Evolutionary conservation across 1,140 invertebrate genomes (phyloP), one percentile per base, ranked within the genome.

Genomic region (Bombus consobrinus): DNA sequence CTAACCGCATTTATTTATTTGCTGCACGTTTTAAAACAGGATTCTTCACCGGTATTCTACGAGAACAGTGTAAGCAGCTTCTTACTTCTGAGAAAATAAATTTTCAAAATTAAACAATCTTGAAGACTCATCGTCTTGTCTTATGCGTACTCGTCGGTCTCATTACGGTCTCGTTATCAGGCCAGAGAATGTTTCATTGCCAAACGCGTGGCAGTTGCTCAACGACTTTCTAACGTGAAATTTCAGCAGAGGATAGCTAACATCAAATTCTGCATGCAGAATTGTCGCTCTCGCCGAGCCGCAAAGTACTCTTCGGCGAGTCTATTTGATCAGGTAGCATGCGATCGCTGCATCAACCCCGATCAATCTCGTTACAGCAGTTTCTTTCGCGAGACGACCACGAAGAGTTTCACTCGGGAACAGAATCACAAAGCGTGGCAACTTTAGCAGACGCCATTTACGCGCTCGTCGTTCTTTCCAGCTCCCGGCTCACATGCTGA

Each of bases 401-500:
- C 18, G 18, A 53, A 53, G 28, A 73, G 77, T 85, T 86, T 83
- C 74, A 85, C 66, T 78, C 34, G 64, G 76, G 72, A 66, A n/a
- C 39, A 22, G 37, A 25, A 90, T 87, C 89, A 85, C 73, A 68
- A 87, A 91, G 82, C 81, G 82, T 78, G 90, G 90, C 84, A 87
- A 87, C 84, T 87, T 83, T 83, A 75, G 77, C 87, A 84, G 89
- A 88, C 90, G 79, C 90, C 89, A 91, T 91, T 91, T 91, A 90
- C 90, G 90, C 87, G 87, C 69, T 68, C 85, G 57, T 85, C 87
- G 87, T 66, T 90, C 89, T 85, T 87, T 59, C 39, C 22, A 80
- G 86, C 85, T 73, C 73, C 66, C 69, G 80, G 73, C 87, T 89
- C 88, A 90, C 86, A 89, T 94, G 93, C 92, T 93, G 92, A 92